Conservation (phyloP, 2,888 invertebrate genomes). For the Dasypogon diadema region DNA sequence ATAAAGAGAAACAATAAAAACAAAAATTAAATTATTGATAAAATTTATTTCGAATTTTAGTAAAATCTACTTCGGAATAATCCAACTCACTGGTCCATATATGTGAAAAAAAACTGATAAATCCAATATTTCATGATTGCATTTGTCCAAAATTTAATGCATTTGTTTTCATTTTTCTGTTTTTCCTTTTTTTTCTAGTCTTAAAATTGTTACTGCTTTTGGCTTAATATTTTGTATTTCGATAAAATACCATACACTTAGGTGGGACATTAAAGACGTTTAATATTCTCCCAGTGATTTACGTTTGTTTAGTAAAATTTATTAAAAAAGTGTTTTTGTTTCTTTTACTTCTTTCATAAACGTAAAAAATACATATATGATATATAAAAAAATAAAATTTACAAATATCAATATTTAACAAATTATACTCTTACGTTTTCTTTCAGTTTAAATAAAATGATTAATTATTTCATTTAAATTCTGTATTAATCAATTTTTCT, state of each 20-base stretch:
- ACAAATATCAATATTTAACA: conserved; percentile 41
- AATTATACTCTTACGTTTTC: conserved; percentile 3
- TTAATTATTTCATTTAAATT: neutral
- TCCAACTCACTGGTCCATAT: conserved; percentile 28
- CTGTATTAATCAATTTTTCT: conserved; percentile 4
- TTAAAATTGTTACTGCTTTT: conserved; percentile 10
- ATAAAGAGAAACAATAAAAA: conserved; percentile 14
- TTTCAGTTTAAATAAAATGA: neutral
- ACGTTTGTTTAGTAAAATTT: conserved; percentile 7
- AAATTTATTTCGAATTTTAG: conserved; percentile 6
- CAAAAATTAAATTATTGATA: neutral
- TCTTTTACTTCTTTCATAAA: neutral
- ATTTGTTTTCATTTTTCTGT: neutral
- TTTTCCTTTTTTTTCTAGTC: neutral
- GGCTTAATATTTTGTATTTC: conserved; percentile 30
- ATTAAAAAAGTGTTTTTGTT: conserved; percentile 9
- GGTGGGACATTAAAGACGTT: conserved; percentile 43
- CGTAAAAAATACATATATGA: neutral
- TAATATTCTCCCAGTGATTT: conserved; percentile 17
- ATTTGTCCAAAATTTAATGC: neutral
- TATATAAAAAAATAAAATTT: conserved; percentile 46
- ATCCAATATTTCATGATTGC: neutral
- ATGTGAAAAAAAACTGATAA: conserved; percentile 38
- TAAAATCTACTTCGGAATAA: conserved; percentile 8
- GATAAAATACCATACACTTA: conserved; percentile 42